phyloP scores from a whole-genome alignment of 2,113 vertebrate species.

The Cettia cetti region DNA sequence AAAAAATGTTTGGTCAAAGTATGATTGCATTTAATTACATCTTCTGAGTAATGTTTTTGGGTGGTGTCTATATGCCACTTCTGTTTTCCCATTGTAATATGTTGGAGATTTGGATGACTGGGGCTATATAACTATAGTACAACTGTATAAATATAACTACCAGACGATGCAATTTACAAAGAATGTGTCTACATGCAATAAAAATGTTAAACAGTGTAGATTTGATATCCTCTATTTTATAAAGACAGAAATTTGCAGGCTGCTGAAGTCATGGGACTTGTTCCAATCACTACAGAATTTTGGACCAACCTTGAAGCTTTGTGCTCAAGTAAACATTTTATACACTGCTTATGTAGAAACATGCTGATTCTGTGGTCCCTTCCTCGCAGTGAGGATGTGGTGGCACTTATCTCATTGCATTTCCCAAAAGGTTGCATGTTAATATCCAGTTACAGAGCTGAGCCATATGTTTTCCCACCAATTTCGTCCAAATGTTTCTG shows the following conservation, averaged over 20 bases:
- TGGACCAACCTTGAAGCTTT: neutral
- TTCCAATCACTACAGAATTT: slow-evolving; percentile 9
- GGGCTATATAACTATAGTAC: neutral
- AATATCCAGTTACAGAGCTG: slow-evolving; percentile 8
- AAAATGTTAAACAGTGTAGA: neutral
- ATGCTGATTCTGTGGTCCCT: slow-evolving; percentile 18
- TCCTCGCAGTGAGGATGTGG: neutral
- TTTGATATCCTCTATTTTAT: neutral
- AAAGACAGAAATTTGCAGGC: neutral
- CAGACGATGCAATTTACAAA: neutral
- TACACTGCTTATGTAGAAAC: neutral
- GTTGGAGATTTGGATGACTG: neutral
- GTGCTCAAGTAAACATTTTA: slow-evolving; percentile 16
- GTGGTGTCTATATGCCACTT: neutral
- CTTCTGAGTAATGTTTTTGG: neutral
- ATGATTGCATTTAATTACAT: neutral
- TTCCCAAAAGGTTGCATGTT: slow-evolving; percentile 5
- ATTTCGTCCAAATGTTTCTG: neutral
- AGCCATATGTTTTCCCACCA: slow-evolving; percentile 52
- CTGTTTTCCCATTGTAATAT: neutral
- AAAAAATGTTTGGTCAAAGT: neutral
- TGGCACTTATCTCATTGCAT: slow-evolving; percentile 22
- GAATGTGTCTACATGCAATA: neutral
- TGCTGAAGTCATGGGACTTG: neutral
- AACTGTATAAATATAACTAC: neutral